These are phyloP conservation scores for Lissonota sp. DNA, from an alignment of 2,888 invertebrate species.

Conservation along the genomic window DNA sequence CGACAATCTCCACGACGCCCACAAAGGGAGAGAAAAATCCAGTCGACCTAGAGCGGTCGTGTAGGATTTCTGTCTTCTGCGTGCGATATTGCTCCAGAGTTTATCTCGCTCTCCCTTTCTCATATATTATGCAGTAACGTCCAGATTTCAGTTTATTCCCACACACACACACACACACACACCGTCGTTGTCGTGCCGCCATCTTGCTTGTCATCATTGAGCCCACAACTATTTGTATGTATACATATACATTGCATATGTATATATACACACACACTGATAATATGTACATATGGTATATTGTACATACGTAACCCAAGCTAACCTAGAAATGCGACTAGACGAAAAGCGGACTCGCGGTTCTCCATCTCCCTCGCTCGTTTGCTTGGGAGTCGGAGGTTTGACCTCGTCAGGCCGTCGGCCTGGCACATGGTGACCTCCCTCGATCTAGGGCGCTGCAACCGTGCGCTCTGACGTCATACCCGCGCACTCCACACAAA, in stretches of 20 bases:
- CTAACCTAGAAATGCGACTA: slow-evolving; percentile 79
- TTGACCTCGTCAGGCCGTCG: slow-evolving; percentile 84
- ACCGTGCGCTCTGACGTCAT: slow-evolving; percentile 83
- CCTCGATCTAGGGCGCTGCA: slow-evolving; percentile 84
- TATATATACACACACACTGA: slow-evolving; percentile 20
- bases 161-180: slow-evolving; percentile 4
- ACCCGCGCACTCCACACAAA: slow-evolving; percentile 72
- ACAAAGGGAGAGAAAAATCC: slow-evolving; percentile 53
- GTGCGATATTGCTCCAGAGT: slow-evolving; percentile 18
- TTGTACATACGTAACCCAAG: slow-evolving; percentile 72
- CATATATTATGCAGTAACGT: slow-evolving; percentile 54
- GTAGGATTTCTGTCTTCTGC: slow-evolving; percentile 57
- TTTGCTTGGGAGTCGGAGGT: slow-evolving; percentile 76
- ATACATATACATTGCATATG: background rate
- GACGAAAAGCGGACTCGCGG: slow-evolving; percentile 76
- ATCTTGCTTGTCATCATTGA: slow-evolving; percentile 14
- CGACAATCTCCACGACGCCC: slow-evolving; percentile 42
- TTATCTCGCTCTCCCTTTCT: slow-evolving; percentile 34
- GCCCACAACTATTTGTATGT: slow-evolving; percentile 33
- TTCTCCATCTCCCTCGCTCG: slow-evolving; percentile 62
- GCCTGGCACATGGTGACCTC: slow-evolving; percentile 83
- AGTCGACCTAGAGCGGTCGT: slow-evolving; percentile 48
- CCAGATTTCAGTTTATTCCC: slow-evolving; percentile 15
- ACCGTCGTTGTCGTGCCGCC: slow-evolving; percentile 4
- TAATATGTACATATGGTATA: slow-evolving; percentile 30